A percentile compares a stretch with the other conserved stretches of the same genome.
These are phyloP conservation scores for Meghimatium bilineatum DNA, from an alignment of 2,888 invertebrate species.

Conservation along the genomic window DNA sequence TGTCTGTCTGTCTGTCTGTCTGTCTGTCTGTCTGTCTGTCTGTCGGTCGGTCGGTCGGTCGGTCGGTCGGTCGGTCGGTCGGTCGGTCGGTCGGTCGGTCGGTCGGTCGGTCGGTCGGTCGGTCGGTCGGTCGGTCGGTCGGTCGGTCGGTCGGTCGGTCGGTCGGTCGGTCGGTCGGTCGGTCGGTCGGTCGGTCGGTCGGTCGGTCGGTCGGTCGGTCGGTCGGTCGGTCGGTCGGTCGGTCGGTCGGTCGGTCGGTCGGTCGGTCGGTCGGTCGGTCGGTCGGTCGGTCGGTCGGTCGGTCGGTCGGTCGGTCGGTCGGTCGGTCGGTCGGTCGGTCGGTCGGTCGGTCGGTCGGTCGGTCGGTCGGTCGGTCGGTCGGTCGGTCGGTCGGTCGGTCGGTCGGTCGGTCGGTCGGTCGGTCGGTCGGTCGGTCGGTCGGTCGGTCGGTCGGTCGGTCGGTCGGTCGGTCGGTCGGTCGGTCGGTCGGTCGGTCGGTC, in stretches of 20 bases:
- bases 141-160: no score
- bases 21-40: no score
- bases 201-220: background rate
- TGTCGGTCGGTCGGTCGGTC: no score
- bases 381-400: constrained; percentile 14
- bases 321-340: no score
- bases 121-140: no score
- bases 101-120: no score
- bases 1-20: no score
- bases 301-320: no score
- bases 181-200: no score
- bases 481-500: constrained; percentile 4
- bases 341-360: constrained; percentile 14
- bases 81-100: no score
- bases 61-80: no score
- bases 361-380: constrained; percentile 14
- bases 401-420: constrained; percentile 14
- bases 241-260: constrained; percentile 12
- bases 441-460: constrained; percentile 11
- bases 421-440: constrained; percentile 11
- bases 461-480: constrained; percentile 14
- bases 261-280: background rate
- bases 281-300: constrained; percentile 12
- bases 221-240: constrained; percentile 12
- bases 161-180: no score